These are phyloP conservation scores for Hydrotaea diabolus DNA, from an alignment of 2,888 invertebrate species.

Conservation along the genomic window DNA sequence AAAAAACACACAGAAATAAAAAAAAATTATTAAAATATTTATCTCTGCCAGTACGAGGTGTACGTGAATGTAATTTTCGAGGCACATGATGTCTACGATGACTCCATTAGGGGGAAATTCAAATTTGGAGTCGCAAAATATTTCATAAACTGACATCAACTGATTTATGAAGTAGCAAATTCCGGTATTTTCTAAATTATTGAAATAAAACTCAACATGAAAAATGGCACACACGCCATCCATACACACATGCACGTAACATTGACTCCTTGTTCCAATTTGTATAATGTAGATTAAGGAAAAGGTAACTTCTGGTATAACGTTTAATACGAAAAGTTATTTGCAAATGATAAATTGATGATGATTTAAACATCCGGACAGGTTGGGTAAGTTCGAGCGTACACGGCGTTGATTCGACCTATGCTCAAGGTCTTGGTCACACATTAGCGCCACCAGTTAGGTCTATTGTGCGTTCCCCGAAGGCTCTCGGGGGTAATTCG, in stretches of 20 bases:
- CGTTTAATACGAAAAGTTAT: too few species aligned
- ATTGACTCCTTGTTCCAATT: neutral
- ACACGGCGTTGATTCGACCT: too few species aligned
- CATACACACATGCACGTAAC: neutral
- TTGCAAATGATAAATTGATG: too few species aligned
- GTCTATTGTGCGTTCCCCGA: too few species aligned
- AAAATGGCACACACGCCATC: neutral
- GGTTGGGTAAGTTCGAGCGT: too few species aligned
- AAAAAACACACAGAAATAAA: neutral
- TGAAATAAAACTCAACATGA: neutral
- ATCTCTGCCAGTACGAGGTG: neutral
- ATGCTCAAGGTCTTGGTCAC: too few species aligned
- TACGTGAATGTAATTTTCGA: neutral
- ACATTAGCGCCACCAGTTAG: too few species aligned
- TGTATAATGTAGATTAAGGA: too few species aligned
- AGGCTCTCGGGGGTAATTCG: too few species aligned
- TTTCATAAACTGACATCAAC: slow-evolving; percentile 6
- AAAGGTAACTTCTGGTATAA: neutral
- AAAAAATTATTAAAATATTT: slow-evolving; percentile 19
- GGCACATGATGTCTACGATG: neutral
- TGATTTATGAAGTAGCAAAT: slow-evolving; percentile 14
- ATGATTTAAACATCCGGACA: too few species aligned
- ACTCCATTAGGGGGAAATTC: slow-evolving; percentile 11
- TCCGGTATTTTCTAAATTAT: neutral
- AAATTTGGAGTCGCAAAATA: neutral